These are phyloP conservation scores for Byasa hedistus DNA, from an alignment of 2,888 invertebrate genomes.

Conservation along the genomic window DNA sequence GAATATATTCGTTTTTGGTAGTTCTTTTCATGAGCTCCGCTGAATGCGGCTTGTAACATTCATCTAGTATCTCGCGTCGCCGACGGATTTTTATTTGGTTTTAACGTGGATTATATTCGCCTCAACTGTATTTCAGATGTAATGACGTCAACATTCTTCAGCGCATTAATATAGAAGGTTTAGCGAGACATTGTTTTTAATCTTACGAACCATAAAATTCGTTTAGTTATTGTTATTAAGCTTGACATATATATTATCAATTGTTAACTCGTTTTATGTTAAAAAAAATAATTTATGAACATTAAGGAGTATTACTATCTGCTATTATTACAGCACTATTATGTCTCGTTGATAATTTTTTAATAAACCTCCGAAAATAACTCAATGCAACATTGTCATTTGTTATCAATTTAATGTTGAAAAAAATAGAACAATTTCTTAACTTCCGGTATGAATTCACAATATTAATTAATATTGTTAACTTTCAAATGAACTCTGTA, in stretches of 20 bases:
- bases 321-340: too few relatives aligned
- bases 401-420: too few relatives aligned
- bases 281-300: too few relatives aligned
- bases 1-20: conserved; percentile 72
- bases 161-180: background rate
- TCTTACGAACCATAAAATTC: background rate
- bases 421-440: too few relatives aligned
- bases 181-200: background rate
- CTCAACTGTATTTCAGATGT: conserved; percentile 55
- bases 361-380: too few relatives aligned
- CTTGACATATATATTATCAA: too few relatives aligned
- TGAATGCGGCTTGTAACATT: conserved; percentile 72
- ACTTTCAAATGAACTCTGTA: background rate
- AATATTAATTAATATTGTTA: background rate
- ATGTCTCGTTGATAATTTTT: too few relatives aligned
- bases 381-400: too few relatives aligned
- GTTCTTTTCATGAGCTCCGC: conserved; percentile 70
- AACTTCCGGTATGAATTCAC: too few relatives aligned
- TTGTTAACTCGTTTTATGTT: too few relatives aligned
- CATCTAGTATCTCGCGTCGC: conserved; percentile 60
- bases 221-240: background rate
- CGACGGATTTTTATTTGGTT: conserved; percentile 68
- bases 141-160: conserved; percentile 8
- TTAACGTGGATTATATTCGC: conserved; percentile 68
- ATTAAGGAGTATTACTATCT: too few relatives aligned